phyloP scores from a whole-genome alignment of 2,113 vertebrate genomes.

The Plotosus lineatus region DNA sequence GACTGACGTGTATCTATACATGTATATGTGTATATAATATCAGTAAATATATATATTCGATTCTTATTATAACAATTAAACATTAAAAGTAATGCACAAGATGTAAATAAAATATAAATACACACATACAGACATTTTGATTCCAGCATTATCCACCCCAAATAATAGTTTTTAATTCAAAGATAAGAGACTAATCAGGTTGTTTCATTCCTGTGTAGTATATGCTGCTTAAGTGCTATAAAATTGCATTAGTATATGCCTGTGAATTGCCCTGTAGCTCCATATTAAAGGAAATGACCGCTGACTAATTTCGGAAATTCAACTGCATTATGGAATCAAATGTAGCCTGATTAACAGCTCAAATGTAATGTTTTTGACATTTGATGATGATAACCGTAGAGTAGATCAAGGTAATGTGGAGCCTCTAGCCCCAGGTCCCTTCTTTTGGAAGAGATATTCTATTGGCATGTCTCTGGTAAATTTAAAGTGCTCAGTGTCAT shows the following conservation, averaged over 20 bases:
- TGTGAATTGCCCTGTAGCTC: neutral
- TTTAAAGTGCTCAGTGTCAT: conserved; percentile 41
- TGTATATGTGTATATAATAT: too few species aligned
- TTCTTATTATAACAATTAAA: too few species aligned
- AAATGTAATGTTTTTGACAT: neutral
- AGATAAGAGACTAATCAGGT: too few species aligned
- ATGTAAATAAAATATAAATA: too few species aligned
- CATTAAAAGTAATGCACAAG: too few species aligned
- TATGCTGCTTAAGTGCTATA: neutral
- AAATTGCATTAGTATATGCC: neutral
- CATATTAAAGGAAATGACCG: neutral
- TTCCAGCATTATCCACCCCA: too few species aligned
- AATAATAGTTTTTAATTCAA: too few species aligned
- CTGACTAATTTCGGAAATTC: neutral
- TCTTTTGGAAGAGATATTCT: conserved; percentile 31
- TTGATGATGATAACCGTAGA: neutral
- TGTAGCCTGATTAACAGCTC: neutral
- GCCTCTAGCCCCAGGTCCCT: conserved; percentile 19
- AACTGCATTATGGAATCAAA: neutral
- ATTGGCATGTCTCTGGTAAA: conserved; percentile 22
- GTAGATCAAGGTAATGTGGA: neutral
- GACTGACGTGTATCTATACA: too few species aligned
- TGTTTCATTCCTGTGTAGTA: too few species aligned
- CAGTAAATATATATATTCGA: too few species aligned
- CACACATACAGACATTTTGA: too few species aligned